Evolutionary conservation across 1,140 invertebrate genomes (phyloP).

Genomic region (Pseudomyrmex concolor): DNA sequence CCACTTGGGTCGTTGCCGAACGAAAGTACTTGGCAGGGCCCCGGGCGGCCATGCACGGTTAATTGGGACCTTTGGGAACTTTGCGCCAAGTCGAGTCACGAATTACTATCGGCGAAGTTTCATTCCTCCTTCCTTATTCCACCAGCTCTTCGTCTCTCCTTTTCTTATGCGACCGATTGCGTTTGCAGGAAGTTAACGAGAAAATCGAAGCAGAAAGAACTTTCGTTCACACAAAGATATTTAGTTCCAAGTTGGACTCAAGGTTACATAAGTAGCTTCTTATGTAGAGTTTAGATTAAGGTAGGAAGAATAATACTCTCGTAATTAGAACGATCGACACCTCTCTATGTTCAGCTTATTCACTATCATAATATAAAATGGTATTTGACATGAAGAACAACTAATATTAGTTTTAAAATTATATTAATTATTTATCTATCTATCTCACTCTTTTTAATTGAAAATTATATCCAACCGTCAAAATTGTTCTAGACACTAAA

Average conservation of each 20-base stretch:
- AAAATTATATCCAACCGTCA: no score
- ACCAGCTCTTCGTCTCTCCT: slow-evolving; percentile 5
- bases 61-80: slow-evolving; percentile 75
- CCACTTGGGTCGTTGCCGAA: slow-evolving; percentile 36
- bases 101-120: slow-evolving; percentile 75
- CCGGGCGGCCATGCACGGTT: slow-evolving; percentile 70
- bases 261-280: slow-evolving; percentile 44
- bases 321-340: neutral
- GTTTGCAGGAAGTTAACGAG: slow-evolving; percentile 60
- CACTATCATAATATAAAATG: neutral
- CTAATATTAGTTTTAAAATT: neutral
- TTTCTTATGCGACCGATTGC: slow-evolving; percentile 61
- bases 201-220: slow-evolving; percentile 62
- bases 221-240: slow-evolving; percentile 66
- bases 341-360: neutral
- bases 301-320: neutral
- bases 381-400: neutral
- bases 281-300: neutral
- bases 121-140: slow-evolving; percentile 57
- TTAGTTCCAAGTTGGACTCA: slow-evolving; percentile 65
- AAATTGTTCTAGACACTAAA: no score
- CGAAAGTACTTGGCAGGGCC: slow-evolving; percentile 25
- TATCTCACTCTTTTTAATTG: no score
- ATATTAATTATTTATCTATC: no score
- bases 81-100: slow-evolving; percentile 69